A percentile compares a stretch with the other conserved stretches of the same genome.
phyloP scores from a whole-genome alignment of 2,113 vertebrate species.

The Madoqua kirkii region DNA sequence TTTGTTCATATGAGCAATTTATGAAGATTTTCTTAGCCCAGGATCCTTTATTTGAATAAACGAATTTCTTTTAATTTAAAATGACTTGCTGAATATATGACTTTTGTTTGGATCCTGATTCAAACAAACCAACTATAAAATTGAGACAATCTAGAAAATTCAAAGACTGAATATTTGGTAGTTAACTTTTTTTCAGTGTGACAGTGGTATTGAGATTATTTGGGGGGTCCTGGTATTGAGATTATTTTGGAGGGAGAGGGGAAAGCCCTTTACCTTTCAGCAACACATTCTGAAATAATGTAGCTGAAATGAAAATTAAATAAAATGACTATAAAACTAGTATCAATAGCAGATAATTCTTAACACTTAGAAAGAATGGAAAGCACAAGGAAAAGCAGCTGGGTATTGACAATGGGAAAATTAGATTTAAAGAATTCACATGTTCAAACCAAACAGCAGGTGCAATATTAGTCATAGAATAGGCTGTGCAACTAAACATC shows the following conservation, averaged over 20 bases:
- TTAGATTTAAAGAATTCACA: neutral
- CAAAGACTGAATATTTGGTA: conserved; percentile 34
- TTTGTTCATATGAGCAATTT: conserved; percentile 70
- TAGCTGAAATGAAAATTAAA: conserved; percentile 34
- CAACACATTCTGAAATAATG: conserved; percentile 6
- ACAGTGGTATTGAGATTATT: neutral
- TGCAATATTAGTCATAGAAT: neutral
- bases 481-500: neutral
- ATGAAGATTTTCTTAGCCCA: conserved; percentile 56
- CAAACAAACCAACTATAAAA: conserved; percentile 45
- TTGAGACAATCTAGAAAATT: neutral
- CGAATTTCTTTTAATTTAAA: conserved; percentile 16
- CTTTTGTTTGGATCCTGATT: conserved; percentile 36
- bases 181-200: neutral
- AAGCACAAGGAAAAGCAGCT: conserved; percentile 8
- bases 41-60: conserved; percentile 50
- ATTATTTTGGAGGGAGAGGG: neutral
- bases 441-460: neutral
- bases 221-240: neutral
- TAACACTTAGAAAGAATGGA: conserved; percentile 7
- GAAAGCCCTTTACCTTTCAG: neutral
- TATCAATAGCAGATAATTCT: neutral
- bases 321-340: conserved; percentile 22
- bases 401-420: neutral
- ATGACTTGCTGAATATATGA: conserved; percentile 16